Conservation (phyloP, 2,888 invertebrate species). For the Caenorhabditis drosophilae region DNA sequence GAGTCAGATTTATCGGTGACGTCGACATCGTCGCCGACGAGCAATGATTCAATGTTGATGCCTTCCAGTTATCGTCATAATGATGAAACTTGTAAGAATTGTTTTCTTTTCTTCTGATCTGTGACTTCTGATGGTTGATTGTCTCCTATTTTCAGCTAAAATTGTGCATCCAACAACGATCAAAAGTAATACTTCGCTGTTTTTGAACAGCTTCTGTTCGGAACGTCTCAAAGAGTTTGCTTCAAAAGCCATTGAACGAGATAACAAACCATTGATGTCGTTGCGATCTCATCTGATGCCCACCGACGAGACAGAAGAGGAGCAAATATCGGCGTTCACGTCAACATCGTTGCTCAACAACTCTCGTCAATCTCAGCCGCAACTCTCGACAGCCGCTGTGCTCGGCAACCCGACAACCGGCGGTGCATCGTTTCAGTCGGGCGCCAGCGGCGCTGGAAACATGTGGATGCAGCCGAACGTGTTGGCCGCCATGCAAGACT, state of each 20-base stretch:
- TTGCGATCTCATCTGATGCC: conserved; percentile 29
- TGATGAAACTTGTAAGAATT: conserved; percentile 5
- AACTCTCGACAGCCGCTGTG: conserved; percentile 10
- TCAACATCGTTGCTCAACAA: conserved; percentile 33
- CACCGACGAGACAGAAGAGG: conserved; percentile 54
- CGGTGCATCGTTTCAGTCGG: conserved; percentile 14
- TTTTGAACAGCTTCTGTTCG: conserved; percentile 56
- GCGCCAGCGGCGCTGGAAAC: conserved; percentile 23
- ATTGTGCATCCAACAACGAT: conserved; percentile 27
- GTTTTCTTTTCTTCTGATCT: neutral
- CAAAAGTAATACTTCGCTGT: conserved; percentile 30
- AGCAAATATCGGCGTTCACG: conserved; percentile 53
- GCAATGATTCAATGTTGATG: conserved; percentile 36
- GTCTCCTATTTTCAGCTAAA: conserved; percentile 17
- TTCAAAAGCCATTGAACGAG: conserved; percentile 55
- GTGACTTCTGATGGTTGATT: neutral
- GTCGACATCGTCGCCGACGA: conserved; percentile 49
- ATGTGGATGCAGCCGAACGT: conserved; percentile 62
- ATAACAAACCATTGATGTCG: conserved; percentile 28
- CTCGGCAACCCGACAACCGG: neutral
- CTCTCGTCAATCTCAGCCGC: conserved; percentile 20
- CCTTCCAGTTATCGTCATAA: conserved; percentile 29
- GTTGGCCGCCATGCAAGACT: conserved; percentile 65
- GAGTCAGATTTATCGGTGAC: conserved; percentile 43
- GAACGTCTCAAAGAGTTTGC: conserved; percentile 66